phyloP scores from a whole-genome alignment of 2,797 vertebrate species.

The Meda fulgida region DNA sequence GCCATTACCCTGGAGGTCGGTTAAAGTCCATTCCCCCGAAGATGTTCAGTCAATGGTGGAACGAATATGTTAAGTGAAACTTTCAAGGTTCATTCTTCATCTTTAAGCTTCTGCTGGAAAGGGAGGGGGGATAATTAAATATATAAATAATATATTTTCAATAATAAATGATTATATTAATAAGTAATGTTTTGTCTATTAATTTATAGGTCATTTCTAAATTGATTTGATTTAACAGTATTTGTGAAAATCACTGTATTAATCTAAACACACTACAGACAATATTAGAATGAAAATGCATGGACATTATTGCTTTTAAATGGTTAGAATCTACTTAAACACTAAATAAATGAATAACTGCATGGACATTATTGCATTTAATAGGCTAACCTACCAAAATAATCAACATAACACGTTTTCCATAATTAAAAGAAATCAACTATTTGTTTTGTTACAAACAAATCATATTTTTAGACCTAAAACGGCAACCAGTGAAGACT shows the following conservation, averaged over 20 bases:
- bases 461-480: background rate
- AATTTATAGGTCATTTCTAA: background rate
- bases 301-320: background rate
- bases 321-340: background rate
- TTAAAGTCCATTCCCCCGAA: slow-evolving; percentile 62
- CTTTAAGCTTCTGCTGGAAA: background rate
- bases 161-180: too few species aligned
- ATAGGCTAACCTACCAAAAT: background rate
- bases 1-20: slow-evolving; percentile 81
- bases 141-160: too few species aligned
- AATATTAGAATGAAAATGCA: background rate
- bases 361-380: background rate
- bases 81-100: slow-evolving; percentile 5
- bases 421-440: background rate
- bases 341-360: background rate
- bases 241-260: background rate
- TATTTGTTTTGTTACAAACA: too few species aligned
- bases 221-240: background rate
- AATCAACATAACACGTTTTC: background rate
- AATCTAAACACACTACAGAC: background rate
- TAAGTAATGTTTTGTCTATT: background rate
- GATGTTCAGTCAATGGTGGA: slow-evolving; percentile 21
- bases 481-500: background rate
- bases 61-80: background rate
- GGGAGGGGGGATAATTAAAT: too few species aligned